Evolutionary conservation across 2,113 vertebrate genomes (phyloP), one percentile per base, ranked within the genome.

Genomic region (Hippocampus comes): DNA sequence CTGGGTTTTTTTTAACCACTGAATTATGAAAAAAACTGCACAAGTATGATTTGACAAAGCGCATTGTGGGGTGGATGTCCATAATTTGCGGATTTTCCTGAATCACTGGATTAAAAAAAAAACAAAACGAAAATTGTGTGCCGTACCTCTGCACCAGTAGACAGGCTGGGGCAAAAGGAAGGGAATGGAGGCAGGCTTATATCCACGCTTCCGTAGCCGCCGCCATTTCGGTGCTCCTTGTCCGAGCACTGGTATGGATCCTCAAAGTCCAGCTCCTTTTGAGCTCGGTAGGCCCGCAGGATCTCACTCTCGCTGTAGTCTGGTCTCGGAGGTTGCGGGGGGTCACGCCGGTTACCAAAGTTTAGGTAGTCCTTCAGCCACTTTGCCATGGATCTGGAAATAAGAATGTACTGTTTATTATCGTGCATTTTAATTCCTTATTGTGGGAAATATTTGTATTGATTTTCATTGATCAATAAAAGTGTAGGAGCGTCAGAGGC

Each of bases 241-340:
- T 93, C 91, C 0, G 89, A 71, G 38, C 92, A 92, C 74, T 94
- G 92, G 53, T 97, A 97, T 0, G 95, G 95, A 73, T 97, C 95
- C 68, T 97, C 95, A 15, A 97, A 97, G 67, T 97, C 95, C 74
- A 95, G 81, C n/a, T 92, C 90, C 77, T 95, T 96, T 82, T 97
- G 95, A 46, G 89, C 92, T 2, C 93, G 89, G 82, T 97, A 97
- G 14, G 95, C 95, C 78, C 93, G 87, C n/a, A 96, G 82, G 74
- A 96, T 94, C 73, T 96, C 95, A 43, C 95, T 96, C 68, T 96
- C 95, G 0, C 90, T 94, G 89, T 97, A 97, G 86, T 97, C 95
- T 0, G 95, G 95, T 74, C 94, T 94, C 72, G 95, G 83, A 88
- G 95, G 91, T 92, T 94, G 70, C 76, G 95, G 86, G 86, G 96